Conservation (phyloP, 1,140 invertebrate genomes). For the Pomacea maculata region DNA sequence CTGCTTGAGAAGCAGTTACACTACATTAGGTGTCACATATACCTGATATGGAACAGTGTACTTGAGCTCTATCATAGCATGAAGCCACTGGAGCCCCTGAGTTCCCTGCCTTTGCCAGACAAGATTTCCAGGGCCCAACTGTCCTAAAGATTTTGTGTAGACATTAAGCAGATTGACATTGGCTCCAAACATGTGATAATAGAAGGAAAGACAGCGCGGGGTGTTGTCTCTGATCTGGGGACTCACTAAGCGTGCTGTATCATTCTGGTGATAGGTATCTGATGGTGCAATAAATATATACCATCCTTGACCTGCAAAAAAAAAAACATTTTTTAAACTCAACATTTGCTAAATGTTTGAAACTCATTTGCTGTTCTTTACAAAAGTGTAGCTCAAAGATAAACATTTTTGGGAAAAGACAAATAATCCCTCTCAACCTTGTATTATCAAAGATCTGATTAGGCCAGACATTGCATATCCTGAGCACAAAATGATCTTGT, state of each 20-base stretch:
- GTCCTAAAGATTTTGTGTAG: constrained; percentile 31
- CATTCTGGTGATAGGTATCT: constrained; percentile 54
- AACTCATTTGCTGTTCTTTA: no score
- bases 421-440: background rate
- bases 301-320: constrained; percentile 48
- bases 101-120: constrained; percentile 52
- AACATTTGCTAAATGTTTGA: background rate
- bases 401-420: background rate
- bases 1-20: background rate
- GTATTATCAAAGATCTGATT: background rate
- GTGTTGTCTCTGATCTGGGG: constrained; percentile 46
- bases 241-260: constrained; percentile 76
- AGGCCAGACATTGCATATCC: background rate
- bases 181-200: constrained; percentile 63
- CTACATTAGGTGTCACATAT: background rate
- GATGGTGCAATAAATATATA: constrained; percentile 54
- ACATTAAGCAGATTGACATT: constrained; percentile 36
- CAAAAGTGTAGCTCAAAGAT: background rate
- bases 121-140: constrained; percentile 18
- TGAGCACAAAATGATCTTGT: no score
- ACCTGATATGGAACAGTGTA: constrained; percentile 52
- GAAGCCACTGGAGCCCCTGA: constrained; percentile 58
- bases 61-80: constrained; percentile 44
- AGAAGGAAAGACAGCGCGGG: constrained; percentile 58
- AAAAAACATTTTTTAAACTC: background rate